Base-by-base conservation (phyloP, 2,797 vertebrate species). In the Dallia pectoralis region DNA sequence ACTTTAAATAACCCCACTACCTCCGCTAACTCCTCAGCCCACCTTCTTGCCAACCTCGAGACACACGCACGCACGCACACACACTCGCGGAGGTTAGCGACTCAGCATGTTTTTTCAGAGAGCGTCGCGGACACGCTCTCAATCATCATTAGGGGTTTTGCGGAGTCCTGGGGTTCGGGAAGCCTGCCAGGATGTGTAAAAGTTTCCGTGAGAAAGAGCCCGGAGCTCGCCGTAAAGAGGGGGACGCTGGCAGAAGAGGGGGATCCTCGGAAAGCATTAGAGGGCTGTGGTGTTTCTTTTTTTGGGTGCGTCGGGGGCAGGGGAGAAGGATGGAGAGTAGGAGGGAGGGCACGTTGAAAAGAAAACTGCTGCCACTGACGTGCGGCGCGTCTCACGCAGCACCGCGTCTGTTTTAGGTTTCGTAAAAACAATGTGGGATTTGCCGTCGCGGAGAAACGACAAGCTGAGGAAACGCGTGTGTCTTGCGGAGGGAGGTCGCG, bases 151-250 rank as follows among this genome's bases (percentile, higher is more conserved):
- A 93, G 87, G 84, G 92, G 92, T 91, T 91, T 89, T 11, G 77
- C 88, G 89, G 94, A 94, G 91, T 94, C 94, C 89, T 91, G 88
- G 92, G 93, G 86, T 87, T 83, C 72, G 87, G 96, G 96, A 93
- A 84, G 5, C 1, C 9, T 0, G 95, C 96, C 97, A 97, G 89
- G 87, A 83, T 93, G 91, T 91, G 93, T 95, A 93, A 97, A 93
- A 96, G 88, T 96, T 97, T 97, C 96, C 97, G 94, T 94, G 93
- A 97, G 94, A 93, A 93, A 95, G 95, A 90, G 87, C 91, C 90
- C 80, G 89, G 93, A 91, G 93, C 93, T 92, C 40, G 14, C 91
- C 90, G 91, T 87, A 81, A 79, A 44, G 80, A 88, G 74, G 66
- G 67, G 75, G 29, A 75, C 15, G 25, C 74, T 14, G 74, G 78